These are phyloP conservation scores for Odontomachus brunneus DNA, from an alignment of 1,140 invertebrate species.

Conservation along the genomic window DNA sequence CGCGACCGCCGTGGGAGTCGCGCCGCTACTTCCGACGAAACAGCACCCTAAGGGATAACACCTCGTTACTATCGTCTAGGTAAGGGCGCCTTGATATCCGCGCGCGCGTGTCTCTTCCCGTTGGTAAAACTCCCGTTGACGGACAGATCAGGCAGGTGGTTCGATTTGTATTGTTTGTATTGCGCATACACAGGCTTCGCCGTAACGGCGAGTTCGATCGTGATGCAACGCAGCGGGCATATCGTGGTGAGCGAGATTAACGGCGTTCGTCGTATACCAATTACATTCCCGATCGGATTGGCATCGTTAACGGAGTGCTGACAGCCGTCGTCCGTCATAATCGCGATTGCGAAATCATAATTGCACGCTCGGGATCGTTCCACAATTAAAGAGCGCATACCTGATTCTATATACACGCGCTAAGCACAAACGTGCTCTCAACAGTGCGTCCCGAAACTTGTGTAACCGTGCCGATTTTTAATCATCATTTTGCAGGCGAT, in stretches of 20 bases:
- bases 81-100: constrained; percentile 71
- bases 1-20: constrained; percentile 79
- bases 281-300: constrained; percentile 23
- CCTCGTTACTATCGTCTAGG: constrained; percentile 77
- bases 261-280: constrained; percentile 18
- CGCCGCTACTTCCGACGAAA: constrained; percentile 81
- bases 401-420: background rate
- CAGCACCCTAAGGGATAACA: constrained; percentile 78
- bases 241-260: constrained; percentile 41
- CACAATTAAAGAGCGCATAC: background rate
- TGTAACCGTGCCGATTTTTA: too few relatives aligned
- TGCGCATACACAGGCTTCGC: background rate
- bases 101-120: background rate
- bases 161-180: constrained; percentile 6
- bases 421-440: background rate
- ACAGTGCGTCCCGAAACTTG: background rate
- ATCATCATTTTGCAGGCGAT: too few relatives aligned
- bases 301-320: constrained; percentile 14
- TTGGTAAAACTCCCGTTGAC: background rate
- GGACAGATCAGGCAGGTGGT: background rate
- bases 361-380: background rate
- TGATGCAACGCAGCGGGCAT: background rate
- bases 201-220: background rate
- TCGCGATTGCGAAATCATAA: constrained; percentile 26
- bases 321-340: constrained; percentile 25